Conservation (phyloP, 1,140 invertebrate species). For the Oryctes rhinoceros region DNA sequence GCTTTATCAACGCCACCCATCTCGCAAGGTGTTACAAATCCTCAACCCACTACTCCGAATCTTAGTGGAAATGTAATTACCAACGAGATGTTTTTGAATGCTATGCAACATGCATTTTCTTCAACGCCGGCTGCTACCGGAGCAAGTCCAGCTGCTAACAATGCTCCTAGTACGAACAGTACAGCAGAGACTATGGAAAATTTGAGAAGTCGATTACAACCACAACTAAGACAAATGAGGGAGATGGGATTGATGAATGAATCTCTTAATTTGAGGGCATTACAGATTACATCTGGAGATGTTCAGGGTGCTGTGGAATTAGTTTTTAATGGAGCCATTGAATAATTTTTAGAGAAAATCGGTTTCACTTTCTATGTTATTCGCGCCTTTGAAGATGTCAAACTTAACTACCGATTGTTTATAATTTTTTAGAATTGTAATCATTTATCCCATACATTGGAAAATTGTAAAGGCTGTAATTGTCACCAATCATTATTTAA, state of each 20-base stretch:
- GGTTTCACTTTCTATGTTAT: not conserved
- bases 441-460: not conserved
- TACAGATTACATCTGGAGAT: constrained; percentile 83
- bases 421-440: not conserved
- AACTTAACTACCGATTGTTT: no score
- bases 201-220: constrained; percentile 51
- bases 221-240: constrained; percentile 84
- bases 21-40: not conserved
- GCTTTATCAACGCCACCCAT: constrained; percentile 40
- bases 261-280: constrained; percentile 82
- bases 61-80: constrained; percentile 63
- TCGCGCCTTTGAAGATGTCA: no score
- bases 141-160: not conserved
- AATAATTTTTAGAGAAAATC: constrained; percentile 42
- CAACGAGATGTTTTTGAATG: constrained; percentile 67
- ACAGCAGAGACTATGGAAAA: constrained; percentile 46
- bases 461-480: no score
- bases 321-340: constrained; percentile 65
- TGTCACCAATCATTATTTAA: no score
- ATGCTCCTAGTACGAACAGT: not conserved
- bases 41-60: constrained; percentile 51
- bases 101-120: constrained; percentile 67
- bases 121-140: constrained; percentile 49
- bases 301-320: constrained; percentile 88
- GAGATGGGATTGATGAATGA: constrained; percentile 89